Conservation (phyloP, 2,113 vertebrate species). For the Etheostoma spectabile region DNA sequence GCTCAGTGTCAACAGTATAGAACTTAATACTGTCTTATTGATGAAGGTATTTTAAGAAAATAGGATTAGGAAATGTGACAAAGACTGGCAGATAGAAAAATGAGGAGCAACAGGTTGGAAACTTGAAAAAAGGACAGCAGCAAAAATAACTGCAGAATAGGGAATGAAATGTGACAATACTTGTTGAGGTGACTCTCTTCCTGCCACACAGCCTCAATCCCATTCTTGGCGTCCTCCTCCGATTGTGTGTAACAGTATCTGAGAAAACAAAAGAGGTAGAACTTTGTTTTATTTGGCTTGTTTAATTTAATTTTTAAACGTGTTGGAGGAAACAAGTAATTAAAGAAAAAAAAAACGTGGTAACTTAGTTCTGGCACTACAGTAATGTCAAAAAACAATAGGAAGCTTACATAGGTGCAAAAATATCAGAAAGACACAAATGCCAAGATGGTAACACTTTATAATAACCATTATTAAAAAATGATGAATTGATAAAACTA, state of each 20-base stretch:
- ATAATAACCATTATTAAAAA: too few relatives aligned
- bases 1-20: neutral
- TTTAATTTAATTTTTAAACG: neutral
- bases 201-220: slow-evolving; percentile 61
- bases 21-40: neutral
- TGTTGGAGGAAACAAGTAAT: neutral
- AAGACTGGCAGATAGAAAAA: too few relatives aligned
- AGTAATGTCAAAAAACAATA: neutral
- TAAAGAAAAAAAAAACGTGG: neutral
- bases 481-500: too few relatives aligned
- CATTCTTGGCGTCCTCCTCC: slow-evolving; percentile 47
- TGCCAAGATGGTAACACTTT: neutral
- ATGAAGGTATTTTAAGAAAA: neutral
- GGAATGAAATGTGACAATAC: slow-evolving; percentile 28
- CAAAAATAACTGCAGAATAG: neutral
- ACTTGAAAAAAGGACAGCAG: neutral
- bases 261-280: slow-evolving; percentile 11
- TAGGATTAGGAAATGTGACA: neutral
- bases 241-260: slow-evolving; percentile 55
- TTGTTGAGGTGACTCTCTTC: slow-evolving; percentile 68
- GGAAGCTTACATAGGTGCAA: neutral
- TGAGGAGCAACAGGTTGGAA: neutral
- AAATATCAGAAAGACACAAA: too few relatives aligned
- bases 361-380: neutral
- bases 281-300: neutral